Evolutionary conservation across 2,888 invertebrate genomes (phyloP), one percentile per base, ranked within the genome.

Genomic region (Hydrotaea diabolus): DNA sequence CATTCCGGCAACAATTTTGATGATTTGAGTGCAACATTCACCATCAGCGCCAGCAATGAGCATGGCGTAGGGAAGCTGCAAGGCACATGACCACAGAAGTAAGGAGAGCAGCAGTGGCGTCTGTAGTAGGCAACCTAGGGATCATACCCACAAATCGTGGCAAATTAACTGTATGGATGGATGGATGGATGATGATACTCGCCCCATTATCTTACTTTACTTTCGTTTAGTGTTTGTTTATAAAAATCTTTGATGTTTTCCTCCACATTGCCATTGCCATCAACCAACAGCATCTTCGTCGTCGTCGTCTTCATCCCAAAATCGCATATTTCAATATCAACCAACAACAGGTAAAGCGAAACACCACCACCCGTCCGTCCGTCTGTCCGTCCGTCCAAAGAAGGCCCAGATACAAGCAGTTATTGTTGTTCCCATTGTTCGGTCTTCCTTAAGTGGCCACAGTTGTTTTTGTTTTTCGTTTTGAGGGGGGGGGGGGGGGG

Each of bases 81-180:
- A 8, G 39, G 39, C 7, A 4, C 31, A 39, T 8, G 39, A 39
- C 11, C 11, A 11, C 4, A 39, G 39, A 1, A 8, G 39, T 23
- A n/a, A n/a, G 39, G 39, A 39, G 39, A 13, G 57, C n/a, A 31
- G 7, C 23, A 43, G 55, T 19, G 23, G 21, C 31, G 69, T 59
- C 59, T 46, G 57, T n/a, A 15, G 36, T 57, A 39, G 49, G 69
- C 17, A 11, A 46, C 43, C 21, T 43, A 55, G 43, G 26, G 59
- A 75, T 80, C 80, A 69, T 57, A 80, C 36, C 74, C 76, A 76
- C 77, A 81, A 73, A 77, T 81, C 77, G 77, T 77, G 81, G 71
- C 64, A 80, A 80, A 80, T 80, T 80, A 80, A 76, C 71, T 76
- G 71, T 71, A 77, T 53, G 59, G 53, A 76, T 49, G 36, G 36